phyloP scores from a whole-genome alignment of 2,888 invertebrate genomes.

The Tetragonisca angustula region DNA sequence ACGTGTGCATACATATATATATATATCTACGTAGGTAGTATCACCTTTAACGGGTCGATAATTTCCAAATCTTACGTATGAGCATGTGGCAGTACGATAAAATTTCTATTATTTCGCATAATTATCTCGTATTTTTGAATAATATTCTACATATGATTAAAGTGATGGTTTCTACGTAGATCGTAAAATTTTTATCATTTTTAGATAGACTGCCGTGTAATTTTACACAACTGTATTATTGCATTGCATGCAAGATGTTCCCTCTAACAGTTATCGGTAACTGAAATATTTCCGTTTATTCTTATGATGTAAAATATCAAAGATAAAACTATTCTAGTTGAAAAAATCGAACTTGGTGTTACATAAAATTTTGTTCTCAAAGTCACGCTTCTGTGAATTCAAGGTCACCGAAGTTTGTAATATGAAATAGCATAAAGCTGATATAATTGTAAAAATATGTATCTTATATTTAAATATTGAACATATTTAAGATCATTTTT shows the following conservation, averaged over 20 bases:
- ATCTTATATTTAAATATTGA: background rate
- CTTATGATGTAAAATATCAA: background rate
- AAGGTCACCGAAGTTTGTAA: background rate
- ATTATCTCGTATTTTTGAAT: background rate
- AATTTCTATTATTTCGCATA: constrained; percentile 7
- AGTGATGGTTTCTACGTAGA: background rate
- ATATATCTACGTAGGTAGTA: constrained; percentile 36
- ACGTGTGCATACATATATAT: constrained; percentile 31
- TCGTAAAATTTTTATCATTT: background rate
- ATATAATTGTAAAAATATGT: background rate
- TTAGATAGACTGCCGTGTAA: background rate
- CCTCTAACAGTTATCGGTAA: background rate
- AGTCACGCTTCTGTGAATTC: background rate
- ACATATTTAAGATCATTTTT: background rate
- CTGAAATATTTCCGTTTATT: background rate
- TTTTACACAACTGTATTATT: background rate
- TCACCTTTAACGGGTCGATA: constrained; percentile 45
- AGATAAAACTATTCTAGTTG: background rate
- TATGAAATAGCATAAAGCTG: background rate
- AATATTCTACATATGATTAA: background rate
- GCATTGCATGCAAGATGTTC: background rate
- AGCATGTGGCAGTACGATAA: background rate
- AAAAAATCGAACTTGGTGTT: background rate
- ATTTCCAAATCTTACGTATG: constrained; percentile 40
- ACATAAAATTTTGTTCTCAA: background rate